phyloP scores from a whole-genome alignment of 2,797 vertebrate genomes.

The Propithecus deckenii region DNA sequence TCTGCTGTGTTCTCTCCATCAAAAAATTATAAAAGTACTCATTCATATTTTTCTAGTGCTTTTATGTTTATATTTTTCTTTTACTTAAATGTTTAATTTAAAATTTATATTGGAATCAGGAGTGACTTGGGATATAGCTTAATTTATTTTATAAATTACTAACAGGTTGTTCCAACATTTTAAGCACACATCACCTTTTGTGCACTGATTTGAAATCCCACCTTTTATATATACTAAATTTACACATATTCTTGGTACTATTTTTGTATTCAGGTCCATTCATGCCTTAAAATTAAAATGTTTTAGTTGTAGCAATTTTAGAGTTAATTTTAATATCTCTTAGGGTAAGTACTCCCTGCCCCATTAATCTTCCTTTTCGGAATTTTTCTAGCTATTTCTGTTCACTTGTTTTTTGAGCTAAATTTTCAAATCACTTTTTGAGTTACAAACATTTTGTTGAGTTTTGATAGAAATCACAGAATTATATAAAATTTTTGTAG shows the following conservation, averaged over 20 bases:
- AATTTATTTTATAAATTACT: conserved; percentile 44
- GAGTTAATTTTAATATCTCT: neutral
- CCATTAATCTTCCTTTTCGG: neutral
- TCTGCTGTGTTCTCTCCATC: neutral
- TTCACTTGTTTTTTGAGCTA: neutral
- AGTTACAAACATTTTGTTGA: neutral
- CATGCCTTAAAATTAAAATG: neutral
- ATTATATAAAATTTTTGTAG: neutral
- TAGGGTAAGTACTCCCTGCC: neutral
- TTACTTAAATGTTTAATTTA: conserved; percentile 25
- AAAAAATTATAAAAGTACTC: conserved; percentile 4
- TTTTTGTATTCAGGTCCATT: neutral
- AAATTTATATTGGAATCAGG: conserved; percentile 47
- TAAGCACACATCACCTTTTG: neutral
- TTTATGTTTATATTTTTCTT: conserved; percentile 43
- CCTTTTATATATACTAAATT: neutral
- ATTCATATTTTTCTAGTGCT: neutral
- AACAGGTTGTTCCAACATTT: neutral
- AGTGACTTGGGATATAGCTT: neutral
- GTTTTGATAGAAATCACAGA: neutral
- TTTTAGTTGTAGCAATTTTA: neutral
- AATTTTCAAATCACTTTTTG: conserved; percentile 11
- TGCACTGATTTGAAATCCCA: neutral
- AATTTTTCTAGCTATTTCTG: neutral
- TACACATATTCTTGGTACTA: neutral